phyloP scores from a whole-genome alignment of 2,888 invertebrate genomes.

The Atrina japonica region DNA sequence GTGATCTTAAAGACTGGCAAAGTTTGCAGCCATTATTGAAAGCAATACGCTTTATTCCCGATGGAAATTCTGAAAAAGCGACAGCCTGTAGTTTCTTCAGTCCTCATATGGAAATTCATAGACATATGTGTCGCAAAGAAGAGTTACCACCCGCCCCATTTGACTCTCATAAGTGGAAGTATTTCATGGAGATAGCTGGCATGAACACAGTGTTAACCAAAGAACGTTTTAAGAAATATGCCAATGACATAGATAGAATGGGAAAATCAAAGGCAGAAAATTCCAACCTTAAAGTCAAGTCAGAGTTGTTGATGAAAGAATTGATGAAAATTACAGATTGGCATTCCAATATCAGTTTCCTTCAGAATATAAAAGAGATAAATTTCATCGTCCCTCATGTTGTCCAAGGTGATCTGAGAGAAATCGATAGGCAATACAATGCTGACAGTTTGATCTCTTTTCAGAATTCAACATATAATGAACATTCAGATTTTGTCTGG shows the following conservation, averaged over 20 bases:
- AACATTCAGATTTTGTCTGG: slow-evolving; percentile 10
- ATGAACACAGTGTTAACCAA: slow-evolving; percentile 12
- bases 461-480: neutral
- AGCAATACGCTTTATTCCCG: slow-evolving; percentile 15
- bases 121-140: slow-evolving; percentile 3
- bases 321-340: neutral
- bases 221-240: slow-evolving; percentile 11
- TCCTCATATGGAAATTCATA: neutral
- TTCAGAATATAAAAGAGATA: neutral
- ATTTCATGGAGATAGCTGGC: slow-evolving; percentile 15
- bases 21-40: neutral
- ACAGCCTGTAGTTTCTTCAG: slow-evolving; percentile 17
- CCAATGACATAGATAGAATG: slow-evolving; percentile 12
- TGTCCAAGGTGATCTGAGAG: neutral
- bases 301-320: slow-evolving; percentile 11
- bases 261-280: neutral
- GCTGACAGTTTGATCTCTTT: slow-evolving; percentile 12
- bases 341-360: neutral
- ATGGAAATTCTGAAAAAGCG: neutral
- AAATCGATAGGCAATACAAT: slow-evolving; percentile 9
- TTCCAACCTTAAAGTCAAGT: slow-evolving; percentile 1
- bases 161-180: slow-evolving; percentile 16
- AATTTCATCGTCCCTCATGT: slow-evolving; percentile 19
- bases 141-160: slow-evolving; percentile 27
- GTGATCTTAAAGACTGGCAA: too few species aligned